Conservation (phyloP, 2,797 vertebrate genomes). For the Malacoctenus gilli region DNA sequence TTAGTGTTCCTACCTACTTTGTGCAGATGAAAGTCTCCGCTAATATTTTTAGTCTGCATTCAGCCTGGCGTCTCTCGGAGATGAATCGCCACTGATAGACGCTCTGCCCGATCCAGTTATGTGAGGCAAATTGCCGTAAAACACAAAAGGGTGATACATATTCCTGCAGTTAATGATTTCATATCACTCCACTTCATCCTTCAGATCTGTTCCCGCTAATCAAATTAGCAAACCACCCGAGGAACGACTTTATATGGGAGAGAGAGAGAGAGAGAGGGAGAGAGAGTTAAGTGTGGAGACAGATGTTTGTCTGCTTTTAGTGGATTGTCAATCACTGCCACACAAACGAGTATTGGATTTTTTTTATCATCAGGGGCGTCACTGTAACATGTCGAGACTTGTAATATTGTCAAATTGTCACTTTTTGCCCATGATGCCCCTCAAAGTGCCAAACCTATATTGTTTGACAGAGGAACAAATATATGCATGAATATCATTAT, state of each 20-base stretch:
- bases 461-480: not conserved
- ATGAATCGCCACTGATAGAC: constrained; percentile 31
- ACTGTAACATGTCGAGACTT: not conserved
- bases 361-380: constrained; percentile 10
- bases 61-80: constrained; percentile 27
- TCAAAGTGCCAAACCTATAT: not conserved
- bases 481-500: no score
- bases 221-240: constrained; percentile 74
- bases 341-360: constrained; percentile 23
- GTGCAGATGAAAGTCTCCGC: constrained; percentile 24
- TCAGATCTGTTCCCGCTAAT: constrained; percentile 72
- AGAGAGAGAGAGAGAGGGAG: no score
- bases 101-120: constrained; percentile 44
- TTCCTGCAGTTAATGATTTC: constrained; percentile 38
- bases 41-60: constrained; percentile 37
- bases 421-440: constrained; percentile 8
- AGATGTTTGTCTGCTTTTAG: constrained; percentile 53
- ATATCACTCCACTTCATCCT: constrained; percentile 56
- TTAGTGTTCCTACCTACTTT: constrained; percentile 27
- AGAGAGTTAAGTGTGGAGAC: not conserved
- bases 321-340: constrained; percentile 53
- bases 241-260: no score
- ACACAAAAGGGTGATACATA: constrained; percentile 38
- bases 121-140: constrained; percentile 47
- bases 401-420: no score